Evolutionary conservation across 2,888 invertebrate genomes (phyloP).

Genomic region (Leptinotarsa juncta): DNA sequence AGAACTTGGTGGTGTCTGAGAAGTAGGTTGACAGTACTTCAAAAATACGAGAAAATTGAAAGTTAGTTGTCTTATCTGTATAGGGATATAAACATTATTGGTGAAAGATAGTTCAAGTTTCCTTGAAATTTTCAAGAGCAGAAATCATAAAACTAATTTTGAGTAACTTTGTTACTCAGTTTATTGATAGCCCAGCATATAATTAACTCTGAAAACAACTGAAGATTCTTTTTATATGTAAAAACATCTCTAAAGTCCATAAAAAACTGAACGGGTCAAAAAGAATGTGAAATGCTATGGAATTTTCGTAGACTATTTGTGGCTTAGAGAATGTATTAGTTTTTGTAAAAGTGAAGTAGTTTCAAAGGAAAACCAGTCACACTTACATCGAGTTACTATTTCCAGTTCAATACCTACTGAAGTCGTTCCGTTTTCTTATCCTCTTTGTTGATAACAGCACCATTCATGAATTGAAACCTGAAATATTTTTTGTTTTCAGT

Average conservation of each 20-base stretch:
- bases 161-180: neutral
- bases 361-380: too few species aligned
- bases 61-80: neutral
- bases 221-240: too few species aligned
- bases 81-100: conserved; percentile 23
- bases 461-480: neutral
- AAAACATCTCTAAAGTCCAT: too few species aligned
- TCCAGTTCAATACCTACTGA: conserved; percentile 18
- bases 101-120: neutral
- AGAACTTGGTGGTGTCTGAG: conserved; percentile 69
- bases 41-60: neutral
- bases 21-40: conserved; percentile 48
- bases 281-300: too few species aligned
- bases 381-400: neutral
- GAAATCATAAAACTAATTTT: neutral
- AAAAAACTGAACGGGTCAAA: too few species aligned
- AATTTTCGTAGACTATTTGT: too few species aligned
- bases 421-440: conserved; percentile 13
- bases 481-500: conserved; percentile 18
- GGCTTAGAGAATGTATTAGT: too few species aligned
- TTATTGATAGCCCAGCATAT: too few species aligned
- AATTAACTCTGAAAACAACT: too few species aligned
- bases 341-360: too few species aligned
- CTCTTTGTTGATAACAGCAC: neutral
- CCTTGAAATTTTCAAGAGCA: neutral